A percentile compares a stretch with the other conserved stretches of the same genome.
These are phyloP conservation scores for Aptenodytes forsteri DNA, from an alignment of 2,113 vertebrate genomes.

Conservation along the genomic window DNA sequence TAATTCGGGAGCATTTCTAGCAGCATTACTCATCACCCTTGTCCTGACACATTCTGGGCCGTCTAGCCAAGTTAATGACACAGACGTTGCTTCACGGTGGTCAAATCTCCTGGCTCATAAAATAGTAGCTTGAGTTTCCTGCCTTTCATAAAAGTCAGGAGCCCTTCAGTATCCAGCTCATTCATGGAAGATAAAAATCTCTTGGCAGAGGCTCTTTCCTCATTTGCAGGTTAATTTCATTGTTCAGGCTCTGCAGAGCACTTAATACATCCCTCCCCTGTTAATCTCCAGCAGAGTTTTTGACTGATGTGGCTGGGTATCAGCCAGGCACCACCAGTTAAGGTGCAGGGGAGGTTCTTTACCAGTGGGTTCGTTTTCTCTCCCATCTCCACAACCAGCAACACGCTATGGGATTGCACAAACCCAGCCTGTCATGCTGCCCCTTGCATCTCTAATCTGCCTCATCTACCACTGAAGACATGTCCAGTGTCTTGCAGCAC, in stretches of 20 bases:
- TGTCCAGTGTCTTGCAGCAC: neutral
- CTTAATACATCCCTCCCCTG: neutral
- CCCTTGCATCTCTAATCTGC: neutral
- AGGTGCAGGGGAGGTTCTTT: neutral
- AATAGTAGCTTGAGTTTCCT: slow-evolving; percentile 49
- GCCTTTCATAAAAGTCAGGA: slow-evolving; percentile 53
- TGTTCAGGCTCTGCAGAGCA: slow-evolving; percentile 17
- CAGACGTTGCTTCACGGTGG: slow-evolving; percentile 32
- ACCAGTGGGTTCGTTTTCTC: accelerated
- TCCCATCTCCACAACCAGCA: neutral
- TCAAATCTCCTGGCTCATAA: slow-evolving; percentile 58
- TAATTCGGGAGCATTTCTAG: neutral
- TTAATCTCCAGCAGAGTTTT: neutral
- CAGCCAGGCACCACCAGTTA: neutral
- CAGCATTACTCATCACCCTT: slow-evolving; percentile 10
- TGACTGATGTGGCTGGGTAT: neutral
- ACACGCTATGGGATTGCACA: accelerated
- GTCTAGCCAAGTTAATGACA: slow-evolving; percentile 56
- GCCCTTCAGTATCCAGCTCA: slow-evolving; percentile 34
- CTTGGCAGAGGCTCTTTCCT: slow-evolving; percentile 58
- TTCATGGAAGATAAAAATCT: slow-evolving; percentile 70
- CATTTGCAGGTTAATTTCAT: slow-evolving; percentile 34
- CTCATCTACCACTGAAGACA: neutral
- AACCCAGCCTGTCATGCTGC: neutral
- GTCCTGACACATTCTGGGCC: neutral